Evolutionary conservation across 2,888 invertebrate genomes (phyloP), one percentile per base, ranked within the genome.

Genomic region (Pristionchus japonicus): DNA sequence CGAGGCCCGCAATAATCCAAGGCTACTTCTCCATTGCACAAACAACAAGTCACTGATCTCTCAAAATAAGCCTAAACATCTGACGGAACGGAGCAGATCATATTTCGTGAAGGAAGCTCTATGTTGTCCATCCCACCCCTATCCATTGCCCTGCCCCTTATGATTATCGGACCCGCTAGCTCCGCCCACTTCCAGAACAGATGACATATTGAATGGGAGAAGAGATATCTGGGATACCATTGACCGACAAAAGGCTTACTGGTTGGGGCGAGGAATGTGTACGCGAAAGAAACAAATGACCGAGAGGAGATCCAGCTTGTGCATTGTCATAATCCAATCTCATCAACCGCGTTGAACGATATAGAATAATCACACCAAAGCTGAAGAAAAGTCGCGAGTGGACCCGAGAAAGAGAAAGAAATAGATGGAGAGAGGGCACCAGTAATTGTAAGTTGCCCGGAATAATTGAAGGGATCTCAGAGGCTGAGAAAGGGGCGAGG

Each of bases 381-480:
- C 20, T 11, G 31, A 67, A 31, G 64, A 67, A 74, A 74, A 77
- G 27, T 43, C 27, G 77, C 11, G 47, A 13, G n/a, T 77, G n/a
- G 77, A 77, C 43, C 23, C 7, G 47, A 47, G 47, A 77, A 27
- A 47, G 43, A n/a, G 40, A n/a, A 15, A 77, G n/a, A 47, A 23
- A 77, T 23, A 40, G n/a, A n/a, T 34, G 20, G 27, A 74, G 43
- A 77, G 77, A 77, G 77, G 77, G 77, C 77, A 77, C 77, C 77
- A 77, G 77, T 77, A 77, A 77, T 77, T 77, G 77, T 47, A 77
- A 77, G 77, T 77, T 77, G 77, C n/a, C 77, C 77, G 77, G 77
- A 77, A 77, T 77, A 77, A 77, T 77, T 77, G 77, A 77, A 47
- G 77, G 47, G n/a, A n/a, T n/a, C n/a, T 77, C 43, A 27, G 40